These are phyloP conservation scores for Dendrolimus pini DNA, from an alignment of 2,888 invertebrate genomes.

Conservation along the genomic window DNA sequence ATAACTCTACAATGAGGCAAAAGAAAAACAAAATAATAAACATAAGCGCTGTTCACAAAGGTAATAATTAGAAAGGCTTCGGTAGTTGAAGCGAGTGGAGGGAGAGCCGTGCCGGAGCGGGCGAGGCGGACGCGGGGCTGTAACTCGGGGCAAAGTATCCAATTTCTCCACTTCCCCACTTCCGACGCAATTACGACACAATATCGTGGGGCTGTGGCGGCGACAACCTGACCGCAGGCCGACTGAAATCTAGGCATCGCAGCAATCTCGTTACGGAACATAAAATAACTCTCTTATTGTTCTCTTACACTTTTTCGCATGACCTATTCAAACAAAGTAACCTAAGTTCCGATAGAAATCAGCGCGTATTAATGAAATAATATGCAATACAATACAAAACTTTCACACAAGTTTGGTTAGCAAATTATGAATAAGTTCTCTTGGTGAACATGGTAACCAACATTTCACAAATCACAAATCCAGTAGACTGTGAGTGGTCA, in stretches of 20 bases:
- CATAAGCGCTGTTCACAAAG: slow-evolving; percentile 25
- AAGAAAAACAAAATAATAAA: background rate
- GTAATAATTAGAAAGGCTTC: slow-evolving; percentile 66
- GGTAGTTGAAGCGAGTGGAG: slow-evolving; percentile 26
- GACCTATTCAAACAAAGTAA: slow-evolving; percentile 50
- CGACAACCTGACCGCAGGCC: slow-evolving; percentile 51
- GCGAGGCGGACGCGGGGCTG: slow-evolving; percentile 31
- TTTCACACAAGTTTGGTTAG: background rate
- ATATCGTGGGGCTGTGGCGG: slow-evolving; percentile 48
- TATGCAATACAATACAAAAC: too few species aligned
- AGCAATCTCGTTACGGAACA: slow-evolving; percentile 65
- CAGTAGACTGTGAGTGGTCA: slow-evolving; percentile 11
- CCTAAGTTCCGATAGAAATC: slow-evolving; percentile 25
- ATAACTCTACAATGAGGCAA: background rate
- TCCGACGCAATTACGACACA: slow-evolving; percentile 68
- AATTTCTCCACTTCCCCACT: slow-evolving; percentile 68
- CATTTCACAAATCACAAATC: slow-evolving; percentile 4
- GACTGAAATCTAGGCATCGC: slow-evolving; percentile 54
- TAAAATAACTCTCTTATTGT: slow-evolving; percentile 58
- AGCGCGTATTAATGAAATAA: background rate
- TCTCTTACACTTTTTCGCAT: slow-evolving; percentile 54
- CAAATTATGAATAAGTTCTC: background rate
- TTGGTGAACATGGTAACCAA: background rate
- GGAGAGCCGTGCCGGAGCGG: slow-evolving; percentile 24
- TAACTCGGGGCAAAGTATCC: slow-evolving; percentile 55